Base-by-base conservation (phyloP, 2,797 vertebrate genomes). In the Pristis pectinata region DNA sequence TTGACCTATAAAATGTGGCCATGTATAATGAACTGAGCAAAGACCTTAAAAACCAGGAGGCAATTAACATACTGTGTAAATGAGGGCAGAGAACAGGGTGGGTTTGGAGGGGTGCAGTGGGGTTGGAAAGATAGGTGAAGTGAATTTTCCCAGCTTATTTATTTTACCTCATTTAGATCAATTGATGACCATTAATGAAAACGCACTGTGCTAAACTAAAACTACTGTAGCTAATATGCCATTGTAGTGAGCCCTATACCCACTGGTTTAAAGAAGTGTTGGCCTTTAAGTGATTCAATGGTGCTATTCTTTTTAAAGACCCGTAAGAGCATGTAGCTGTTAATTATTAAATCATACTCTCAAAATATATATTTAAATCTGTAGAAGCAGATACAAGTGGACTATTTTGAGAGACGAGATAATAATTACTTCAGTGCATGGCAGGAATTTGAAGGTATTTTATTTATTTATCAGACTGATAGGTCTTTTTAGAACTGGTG, bases 381-480 rank as follows among this genome's bases (percentile, higher is more conserved):
- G 70, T 37, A 94, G 67, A 49, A 37, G 70, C 67, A 94, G 70
- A 76, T 53, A 49, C 67, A 74, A 94, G 74, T 94, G 92, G 70
- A 74, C 41, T 76, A 94, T 76, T 94, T 94, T 94, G 92, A 94
- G 44, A 76, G 44, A 53, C 44, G 30, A 37, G 30, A 19, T 53
- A 56, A 74, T 72, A 76, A 94, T 94, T 74, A 56, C 15, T 13
- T 56, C 41, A 94, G 24, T 53, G 37, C 24, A 8, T 94, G 15
- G 49, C 92, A 56, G 70, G 64, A 94, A 34, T 72, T 93, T 93
- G 61, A 94, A 94, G 92, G 92, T 94, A 44, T 44, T 94, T 94
- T 94, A 94, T 94, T 94, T 94, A 94, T 94, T 94, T 94, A 49
- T 94, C 67, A 72, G 94, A 94, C 11, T 41, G 70, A 74, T 44